Conservation (phyloP, 2,113 vertebrate species). For the Argyrosomus japonicus region DNA sequence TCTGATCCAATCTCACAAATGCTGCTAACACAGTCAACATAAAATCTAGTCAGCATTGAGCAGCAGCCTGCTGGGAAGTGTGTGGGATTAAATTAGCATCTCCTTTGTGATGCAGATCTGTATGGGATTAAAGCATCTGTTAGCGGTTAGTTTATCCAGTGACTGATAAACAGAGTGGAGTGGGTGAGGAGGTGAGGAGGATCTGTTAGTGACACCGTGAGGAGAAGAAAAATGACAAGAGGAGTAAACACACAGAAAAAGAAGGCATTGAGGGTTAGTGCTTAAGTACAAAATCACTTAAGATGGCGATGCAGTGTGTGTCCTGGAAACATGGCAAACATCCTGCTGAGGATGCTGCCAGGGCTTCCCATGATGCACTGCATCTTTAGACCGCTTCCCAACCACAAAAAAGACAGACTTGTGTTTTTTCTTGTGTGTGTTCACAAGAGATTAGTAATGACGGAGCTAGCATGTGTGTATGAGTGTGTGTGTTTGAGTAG, state of each 20-base stretch:
- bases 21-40: not conserved
- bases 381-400: not conserved
- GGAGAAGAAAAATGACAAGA: constrained; percentile 1
- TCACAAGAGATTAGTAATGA: not conserved
- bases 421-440: not conserved
- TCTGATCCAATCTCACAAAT: constrained; percentile 10
- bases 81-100: constrained; percentile 37
- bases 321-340: not conserved
- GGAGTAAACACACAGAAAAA: not conserved
- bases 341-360: not conserved
- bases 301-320: not conserved
- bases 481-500: not conserved
- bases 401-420: not conserved
- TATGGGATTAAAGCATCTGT: constrained; percentile 66
- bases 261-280: not conserved
- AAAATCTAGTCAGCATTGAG: constrained; percentile 15
- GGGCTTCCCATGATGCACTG: not conserved
- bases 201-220: constrained; percentile 37
- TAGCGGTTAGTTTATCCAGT: constrained; percentile 60
- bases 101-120: constrained; percentile 71
- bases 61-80: constrained; percentile 16
- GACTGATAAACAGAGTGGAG: constrained; percentile 28
- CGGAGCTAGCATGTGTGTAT: not conserved
- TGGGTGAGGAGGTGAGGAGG: constrained; percentile 5
- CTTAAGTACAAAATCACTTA: not conserved